Percentiles rank a stretch among this genome's conserved stretches.
Conservation (phyloP, 2,888 invertebrate species). For the Drepanosiphum platanoidis region DNA sequence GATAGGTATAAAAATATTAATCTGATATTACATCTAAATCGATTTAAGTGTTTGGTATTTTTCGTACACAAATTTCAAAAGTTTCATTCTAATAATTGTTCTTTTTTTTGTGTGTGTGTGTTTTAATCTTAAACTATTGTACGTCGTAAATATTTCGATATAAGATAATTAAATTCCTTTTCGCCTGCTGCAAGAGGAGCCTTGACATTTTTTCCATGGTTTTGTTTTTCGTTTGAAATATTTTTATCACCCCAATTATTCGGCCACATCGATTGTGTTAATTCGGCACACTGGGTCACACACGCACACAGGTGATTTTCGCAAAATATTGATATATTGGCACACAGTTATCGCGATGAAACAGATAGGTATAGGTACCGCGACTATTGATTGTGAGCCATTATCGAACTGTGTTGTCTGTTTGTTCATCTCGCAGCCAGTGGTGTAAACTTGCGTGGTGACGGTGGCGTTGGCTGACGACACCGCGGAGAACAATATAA, state of each 20-base stretch:
- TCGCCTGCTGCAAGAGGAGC: neutral
- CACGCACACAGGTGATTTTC: neutral
- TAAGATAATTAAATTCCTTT: neutral
- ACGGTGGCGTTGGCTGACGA: constrained; percentile 19
- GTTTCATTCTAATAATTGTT: too few species aligned
- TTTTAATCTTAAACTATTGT: neutral
- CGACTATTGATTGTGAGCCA: neutral
- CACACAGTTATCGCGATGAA: constrained; percentile 28
- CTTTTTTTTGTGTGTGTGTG: too few species aligned
- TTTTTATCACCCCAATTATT: constrained; percentile 30
- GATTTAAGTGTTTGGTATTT: too few species aligned
- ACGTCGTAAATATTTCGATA: neutral
- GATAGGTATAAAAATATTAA: too few species aligned
- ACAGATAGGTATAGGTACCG: too few species aligned
- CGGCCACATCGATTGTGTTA: constrained; percentile 25
- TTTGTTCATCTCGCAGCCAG: constrained; percentile 43
- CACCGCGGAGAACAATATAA: constrained; percentile 34
- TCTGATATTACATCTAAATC: too few species aligned
- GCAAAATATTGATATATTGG: constrained; percentile 25
- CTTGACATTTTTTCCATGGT: constrained; percentile 47
- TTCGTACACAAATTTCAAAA: too few species aligned
- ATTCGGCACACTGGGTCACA: constrained; percentile 33
- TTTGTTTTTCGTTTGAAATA: constrained; percentile 24
- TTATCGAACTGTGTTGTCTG: neutral
- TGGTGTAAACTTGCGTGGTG: neutral